These are phyloP conservation scores for Gallinago undulata DNA, from an alignment of 2,113 vertebrate species.

Conservation along the genomic window DNA sequence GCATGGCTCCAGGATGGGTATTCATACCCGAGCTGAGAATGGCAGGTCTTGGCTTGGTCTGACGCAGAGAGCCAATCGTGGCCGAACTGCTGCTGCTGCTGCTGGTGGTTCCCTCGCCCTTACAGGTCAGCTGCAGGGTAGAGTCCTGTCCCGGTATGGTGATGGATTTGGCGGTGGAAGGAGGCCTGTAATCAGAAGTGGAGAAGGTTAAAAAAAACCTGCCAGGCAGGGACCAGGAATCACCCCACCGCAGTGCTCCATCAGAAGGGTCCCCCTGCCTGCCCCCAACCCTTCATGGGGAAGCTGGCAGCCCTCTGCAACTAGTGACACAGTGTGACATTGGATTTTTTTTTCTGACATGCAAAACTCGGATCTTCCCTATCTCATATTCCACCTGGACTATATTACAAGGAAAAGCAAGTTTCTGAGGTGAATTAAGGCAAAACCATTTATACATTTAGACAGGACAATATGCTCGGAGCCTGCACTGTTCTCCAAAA, in stretches of 20 bases:
- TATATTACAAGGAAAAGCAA: neutral
- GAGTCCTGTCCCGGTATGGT: conserved; percentile 87
- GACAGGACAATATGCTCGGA: neutral
- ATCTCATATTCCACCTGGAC: neutral
- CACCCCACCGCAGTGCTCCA: fast-evolving
- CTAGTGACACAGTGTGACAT: fast-evolving
- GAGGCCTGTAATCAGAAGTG: conserved; percentile 58
- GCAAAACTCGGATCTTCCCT: neutral
- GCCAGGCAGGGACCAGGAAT: neutral
- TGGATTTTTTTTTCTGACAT: neutral
- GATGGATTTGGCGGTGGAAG: conserved; percentile 92
- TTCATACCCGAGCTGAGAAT: conserved; percentile 86
- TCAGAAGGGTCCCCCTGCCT: fast-evolving
- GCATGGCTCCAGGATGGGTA: neutral
- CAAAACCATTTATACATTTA: neutral
- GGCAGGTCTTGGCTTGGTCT: conserved; percentile 81
- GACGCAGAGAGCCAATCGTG: conserved; percentile 73
- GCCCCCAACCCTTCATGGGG: neutral
- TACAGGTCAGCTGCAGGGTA: conserved; percentile 93
- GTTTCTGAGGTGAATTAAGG: neutral
- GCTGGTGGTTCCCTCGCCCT: conserved; percentile 87
- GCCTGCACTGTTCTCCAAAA: neutral
- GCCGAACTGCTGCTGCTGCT: conserved; percentile 58
- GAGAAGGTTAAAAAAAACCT: neutral
- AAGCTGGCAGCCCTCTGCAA: neutral